Conservation (phyloP, 2,888 invertebrate species). For the Eilema griseolum region DNA sequence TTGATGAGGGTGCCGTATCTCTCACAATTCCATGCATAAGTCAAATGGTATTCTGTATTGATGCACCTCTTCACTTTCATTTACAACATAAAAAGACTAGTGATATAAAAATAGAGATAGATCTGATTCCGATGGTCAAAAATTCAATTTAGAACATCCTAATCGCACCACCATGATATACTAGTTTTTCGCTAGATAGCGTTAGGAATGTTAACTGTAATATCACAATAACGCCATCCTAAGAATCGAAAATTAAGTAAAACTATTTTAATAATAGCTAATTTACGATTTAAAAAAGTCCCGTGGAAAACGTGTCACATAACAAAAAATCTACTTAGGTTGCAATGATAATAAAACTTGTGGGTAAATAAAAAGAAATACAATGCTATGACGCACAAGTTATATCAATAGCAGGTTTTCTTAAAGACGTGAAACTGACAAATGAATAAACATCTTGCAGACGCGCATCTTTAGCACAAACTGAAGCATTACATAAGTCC, state of each 20-base stretch:
- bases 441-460: background rate
- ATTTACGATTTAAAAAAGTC: no score
- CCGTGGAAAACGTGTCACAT: no score
- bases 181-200: no score
- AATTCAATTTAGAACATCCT: no score
- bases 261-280: background rate
- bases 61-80: background rate
- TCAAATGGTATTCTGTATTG: background rate
- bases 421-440: background rate
- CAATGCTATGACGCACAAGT: background rate
- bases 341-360: no score
- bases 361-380: background rate
- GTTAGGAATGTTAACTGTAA: no score
- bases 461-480: no score
- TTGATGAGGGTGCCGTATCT: background rate
- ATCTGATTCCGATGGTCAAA: no score
- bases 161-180: no score
- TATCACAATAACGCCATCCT: background rate
- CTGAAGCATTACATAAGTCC: no score
- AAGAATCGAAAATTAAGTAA: background rate
- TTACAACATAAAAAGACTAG: background rate
- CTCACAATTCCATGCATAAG: background rate
- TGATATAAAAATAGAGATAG: background rate
- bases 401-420: background rate
- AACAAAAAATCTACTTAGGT: no score